Evolutionary conservation across 2,797 vertebrate species (phyloP), one percentile per base, ranked within the genome.

Genomic region (Botia almorhae): DNA sequence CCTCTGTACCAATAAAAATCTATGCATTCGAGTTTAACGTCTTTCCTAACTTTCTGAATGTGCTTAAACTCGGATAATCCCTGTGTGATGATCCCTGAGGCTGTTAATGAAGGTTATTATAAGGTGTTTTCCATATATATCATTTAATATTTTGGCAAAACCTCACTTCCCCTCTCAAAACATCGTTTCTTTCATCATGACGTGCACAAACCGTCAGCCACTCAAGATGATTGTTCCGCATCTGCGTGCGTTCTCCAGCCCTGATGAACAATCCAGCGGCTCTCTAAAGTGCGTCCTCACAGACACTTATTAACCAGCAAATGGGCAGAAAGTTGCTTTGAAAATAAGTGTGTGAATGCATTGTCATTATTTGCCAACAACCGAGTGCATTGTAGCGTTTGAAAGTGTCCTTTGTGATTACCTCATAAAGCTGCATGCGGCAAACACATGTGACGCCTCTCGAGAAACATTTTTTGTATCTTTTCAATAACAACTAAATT

Each of bases 341-440:
- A 74, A 64, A 48, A 48, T 63, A 58, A 19, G 16, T 29, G 10
- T 48, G 46, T 63, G 43, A 46, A 74, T 13, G 36, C 43, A 74
- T 73, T 76, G 48, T 60, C 53, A 60, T 60, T 60, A 77, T 68
- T 33, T 58, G 53, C n/a, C 63, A 65, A 65, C 29, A 65, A 65
- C 63, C 4, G 33, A 69, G 36, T 19, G 12, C 65, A 64, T 17
- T 33, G n/a, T 56, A 43, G 4, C 23, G 36, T 8, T 43, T 26
- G 2, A 67, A 55, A 46, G 26, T 21, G 26, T 43, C 26, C 4
- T 64, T 51, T 21, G 7, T 36, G 61, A 53, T 36, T 64, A 51
- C 26, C 33, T 53, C 14, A 4, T 61, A 29, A 61, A 33, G 46
- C 70, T 14, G 19, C 29, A 55, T 26, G 26, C 17, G 51, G 26